Base-by-base conservation (phyloP, 2,888 invertebrate genomes). In the Platycheirus rosarum region DNA sequence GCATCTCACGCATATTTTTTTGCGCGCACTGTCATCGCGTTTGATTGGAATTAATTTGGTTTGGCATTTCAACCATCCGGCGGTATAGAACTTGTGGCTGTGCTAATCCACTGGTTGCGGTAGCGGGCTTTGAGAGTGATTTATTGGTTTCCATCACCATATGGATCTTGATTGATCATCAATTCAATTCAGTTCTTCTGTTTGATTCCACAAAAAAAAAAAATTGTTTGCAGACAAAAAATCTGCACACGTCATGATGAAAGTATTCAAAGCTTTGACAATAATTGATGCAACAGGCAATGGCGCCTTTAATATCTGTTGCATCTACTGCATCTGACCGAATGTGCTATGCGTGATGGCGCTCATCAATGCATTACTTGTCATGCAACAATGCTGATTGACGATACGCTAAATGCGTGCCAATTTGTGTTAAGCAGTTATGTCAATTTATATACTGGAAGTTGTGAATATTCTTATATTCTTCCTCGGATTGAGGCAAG, bases 21-120 rank as follows among this genome's bases (percentile, higher is more conserved):
- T n/a, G 40, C 7, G 8, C 14, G 20, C n/a, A 46, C 26, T 26
- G 8, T 29, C 9, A 23, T 40, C 35, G 40, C 20, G 18, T 16
- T 68, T 75, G 80, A 75, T 75, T 80, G 65, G 44, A 75, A 66
- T 71, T 66, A 71, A 80, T 75, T 75, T 48, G 18, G 40, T 75
- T 73, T 71, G n/a, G 48, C 42, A 44, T 48, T 65, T 20, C 48
- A 65, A 37, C 23, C 55, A 55, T 16, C 20, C n/a, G 23, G 5
- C 16, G 11, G 7, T 1, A 32, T 35, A 13, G 37, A 37, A 32
- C 11, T 20, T 23, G 26, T 49, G 23, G 23, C 23, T 49, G 11
- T n/a, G 57, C 53, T 63, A 35, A 76, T 70, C 76, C 55, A 69
- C 46, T 35, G n/a, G n/a, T 44, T 46, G 60, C 57, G 26, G 7